Evolutionary conservation across 2,113 vertebrate genomes (phyloP).

Genomic region (Urocitellus parryii): DNA sequence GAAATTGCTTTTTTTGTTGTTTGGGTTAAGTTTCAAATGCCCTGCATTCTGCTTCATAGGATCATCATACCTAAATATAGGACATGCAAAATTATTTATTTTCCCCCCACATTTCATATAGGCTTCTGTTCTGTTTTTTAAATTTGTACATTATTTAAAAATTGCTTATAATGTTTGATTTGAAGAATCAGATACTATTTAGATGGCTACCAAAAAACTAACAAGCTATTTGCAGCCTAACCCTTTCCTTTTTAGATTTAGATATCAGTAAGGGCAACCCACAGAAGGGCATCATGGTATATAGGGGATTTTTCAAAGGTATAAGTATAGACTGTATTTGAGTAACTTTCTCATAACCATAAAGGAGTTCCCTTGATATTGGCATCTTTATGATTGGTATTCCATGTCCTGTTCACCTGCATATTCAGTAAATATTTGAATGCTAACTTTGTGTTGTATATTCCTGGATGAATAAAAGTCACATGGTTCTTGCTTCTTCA

Average conservation of each 20-base stretch:
- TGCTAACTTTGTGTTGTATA: not conserved
- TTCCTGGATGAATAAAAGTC: slow-evolving; percentile 15
- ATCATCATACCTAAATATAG: not conserved
- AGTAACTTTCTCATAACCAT: not conserved
- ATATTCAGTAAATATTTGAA: not conserved
- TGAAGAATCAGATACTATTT: slow-evolving; percentile 27
- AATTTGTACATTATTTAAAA: not conserved
- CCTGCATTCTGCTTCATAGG: not conserved
- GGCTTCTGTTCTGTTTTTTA: too few relatives aligned
- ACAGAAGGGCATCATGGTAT: not conserved
- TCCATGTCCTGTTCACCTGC: not conserved
- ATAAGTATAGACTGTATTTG: not conserved
- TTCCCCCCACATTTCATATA: too few relatives aligned
- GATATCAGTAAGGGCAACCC: not conserved
- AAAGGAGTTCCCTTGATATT: not conserved
- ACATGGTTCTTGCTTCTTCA: not conserved
- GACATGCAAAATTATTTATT: not conserved
- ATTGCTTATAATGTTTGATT: slow-evolving; percentile 1
- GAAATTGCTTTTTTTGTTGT: not conserved
- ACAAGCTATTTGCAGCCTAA: not conserved
- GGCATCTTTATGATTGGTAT: not conserved
- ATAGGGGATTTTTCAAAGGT: not conserved
- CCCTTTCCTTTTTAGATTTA: not conserved
- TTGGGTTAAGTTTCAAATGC: not conserved
- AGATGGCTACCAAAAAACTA: not conserved